phyloP scores from a whole-genome alignment of 2,113 vertebrate genomes.

The Engystomops pustulosus region DNA sequence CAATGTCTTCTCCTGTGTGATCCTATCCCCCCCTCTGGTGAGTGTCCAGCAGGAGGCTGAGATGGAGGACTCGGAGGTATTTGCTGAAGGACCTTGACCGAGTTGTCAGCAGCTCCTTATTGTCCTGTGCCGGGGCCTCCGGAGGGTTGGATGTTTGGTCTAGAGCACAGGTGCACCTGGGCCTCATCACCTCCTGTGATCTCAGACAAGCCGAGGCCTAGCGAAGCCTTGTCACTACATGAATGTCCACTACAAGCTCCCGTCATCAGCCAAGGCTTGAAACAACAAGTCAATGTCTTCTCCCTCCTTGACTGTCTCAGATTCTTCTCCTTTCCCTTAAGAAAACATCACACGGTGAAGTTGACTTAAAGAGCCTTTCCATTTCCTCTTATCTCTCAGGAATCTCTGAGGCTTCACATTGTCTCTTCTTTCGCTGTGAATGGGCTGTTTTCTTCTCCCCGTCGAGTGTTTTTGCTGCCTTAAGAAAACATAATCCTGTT shows the following conservation, averaged over 20 bases:
- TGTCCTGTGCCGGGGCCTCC: conserved; percentile 28
- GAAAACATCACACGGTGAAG: conserved; percentile 50
- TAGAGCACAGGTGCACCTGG: conserved; percentile 73
- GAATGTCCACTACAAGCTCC: conserved; percentile 36
- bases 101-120: conserved; percentile 31
- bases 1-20: conserved; percentile 19
- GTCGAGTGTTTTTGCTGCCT: conserved; percentile 40
- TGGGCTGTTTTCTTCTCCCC: conserved; percentile 31
- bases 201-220: conserved; percentile 50
- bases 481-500: conserved; percentile 45
- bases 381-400: conserved; percentile 12
- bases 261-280: conserved; percentile 37
- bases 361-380: conserved; percentile 35
- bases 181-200: conserved; percentile 70
- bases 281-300: conserved; percentile 49
- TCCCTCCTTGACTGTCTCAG: conserved; percentile 49
- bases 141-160: conserved; percentile 73
- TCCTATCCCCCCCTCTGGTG: not conserved
- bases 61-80: not conserved
- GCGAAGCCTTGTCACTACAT: conserved; percentile 23
- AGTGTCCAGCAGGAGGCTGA: conserved; percentile 37
- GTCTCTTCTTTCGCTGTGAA: conserved; percentile 40
- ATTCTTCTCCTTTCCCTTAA: conserved; percentile 53
- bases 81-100: conserved; percentile 32
- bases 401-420: conserved; percentile 50